These are phyloP conservation scores for Etia nguti DNA, from an alignment of 2,113 vertebrate genomes.

Conservation along the genomic window DNA sequence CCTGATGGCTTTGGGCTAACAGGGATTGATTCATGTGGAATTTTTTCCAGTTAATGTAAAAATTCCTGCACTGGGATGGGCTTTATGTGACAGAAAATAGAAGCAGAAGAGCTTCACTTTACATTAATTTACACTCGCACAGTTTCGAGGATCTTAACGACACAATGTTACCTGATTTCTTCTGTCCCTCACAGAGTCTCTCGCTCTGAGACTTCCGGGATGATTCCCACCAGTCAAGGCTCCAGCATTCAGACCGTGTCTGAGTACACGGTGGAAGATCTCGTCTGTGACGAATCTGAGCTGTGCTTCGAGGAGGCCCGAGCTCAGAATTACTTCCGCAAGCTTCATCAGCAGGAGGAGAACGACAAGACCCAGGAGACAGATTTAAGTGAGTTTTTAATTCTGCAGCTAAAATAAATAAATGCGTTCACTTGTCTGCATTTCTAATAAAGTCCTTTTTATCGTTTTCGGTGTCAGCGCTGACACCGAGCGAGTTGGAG, in stretches of 20 bases:
- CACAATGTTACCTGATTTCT: background rate
- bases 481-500: background rate
- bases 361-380: conserved; percentile 28
- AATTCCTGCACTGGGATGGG: background rate
- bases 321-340: conserved; percentile 65
- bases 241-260: conserved; percentile 29
- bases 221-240: background rate
- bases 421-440: background rate
- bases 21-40: background rate
- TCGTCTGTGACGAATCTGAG: conserved; percentile 75
- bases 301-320: conserved; percentile 83
- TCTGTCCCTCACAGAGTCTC: conserved; percentile 54
- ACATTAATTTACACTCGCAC: background rate
- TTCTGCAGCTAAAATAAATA: background rate
- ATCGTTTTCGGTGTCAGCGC: background rate
- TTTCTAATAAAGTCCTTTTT: background rate
- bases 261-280: conserved; percentile 72
- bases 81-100: background rate
- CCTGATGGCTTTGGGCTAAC: background rate
- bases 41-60: background rate
- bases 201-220: conserved; percentile 52
- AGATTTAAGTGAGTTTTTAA: conserved; percentile 1
- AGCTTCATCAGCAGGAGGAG: conserved; percentile 43
- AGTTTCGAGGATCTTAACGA: background rate
- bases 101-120: background rate